phyloP scores from a whole-genome alignment of 2,113 vertebrate species.

The Zapornia atra region DNA sequence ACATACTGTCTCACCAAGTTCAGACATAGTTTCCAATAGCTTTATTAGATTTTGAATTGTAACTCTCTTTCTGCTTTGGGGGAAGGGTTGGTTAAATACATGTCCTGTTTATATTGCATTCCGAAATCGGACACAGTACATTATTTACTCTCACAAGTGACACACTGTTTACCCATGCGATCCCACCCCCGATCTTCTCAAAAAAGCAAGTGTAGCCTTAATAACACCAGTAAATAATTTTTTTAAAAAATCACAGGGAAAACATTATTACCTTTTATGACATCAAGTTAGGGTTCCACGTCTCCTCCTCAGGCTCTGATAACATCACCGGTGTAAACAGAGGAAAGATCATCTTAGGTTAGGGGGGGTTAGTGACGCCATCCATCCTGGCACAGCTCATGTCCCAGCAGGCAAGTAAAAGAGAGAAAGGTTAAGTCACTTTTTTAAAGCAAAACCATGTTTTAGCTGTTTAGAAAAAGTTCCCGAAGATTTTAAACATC shows the following conservation, averaged over 20 bases:
- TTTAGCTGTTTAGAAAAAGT: background rate
- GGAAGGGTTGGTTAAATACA: background rate
- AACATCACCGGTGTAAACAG: slow-evolving; percentile 31
- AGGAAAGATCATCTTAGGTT: background rate
- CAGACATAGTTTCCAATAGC: background rate
- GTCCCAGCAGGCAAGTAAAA: background rate
- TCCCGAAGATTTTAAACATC: background rate
- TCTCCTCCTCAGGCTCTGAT: background rate
- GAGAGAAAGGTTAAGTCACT: background rate
- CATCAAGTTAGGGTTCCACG: background rate
- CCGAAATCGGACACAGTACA: background rate
- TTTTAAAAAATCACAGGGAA: background rate
- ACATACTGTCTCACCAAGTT: background rate
- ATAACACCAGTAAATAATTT: background rate
- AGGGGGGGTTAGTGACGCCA: background rate
- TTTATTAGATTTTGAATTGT: background rate
- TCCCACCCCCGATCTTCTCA: background rate
- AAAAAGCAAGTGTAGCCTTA: background rate
- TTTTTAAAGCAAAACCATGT: background rate
- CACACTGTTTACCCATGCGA: background rate
- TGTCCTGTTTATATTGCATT: background rate
- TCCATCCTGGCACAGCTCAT: background rate
- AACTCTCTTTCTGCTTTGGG: background rate
- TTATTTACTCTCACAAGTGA: background rate
- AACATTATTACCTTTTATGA: background rate